Evolutionary conservation across 1,140 invertebrate genomes (phyloP).

Genomic region (Drosophila auraria): DNA sequence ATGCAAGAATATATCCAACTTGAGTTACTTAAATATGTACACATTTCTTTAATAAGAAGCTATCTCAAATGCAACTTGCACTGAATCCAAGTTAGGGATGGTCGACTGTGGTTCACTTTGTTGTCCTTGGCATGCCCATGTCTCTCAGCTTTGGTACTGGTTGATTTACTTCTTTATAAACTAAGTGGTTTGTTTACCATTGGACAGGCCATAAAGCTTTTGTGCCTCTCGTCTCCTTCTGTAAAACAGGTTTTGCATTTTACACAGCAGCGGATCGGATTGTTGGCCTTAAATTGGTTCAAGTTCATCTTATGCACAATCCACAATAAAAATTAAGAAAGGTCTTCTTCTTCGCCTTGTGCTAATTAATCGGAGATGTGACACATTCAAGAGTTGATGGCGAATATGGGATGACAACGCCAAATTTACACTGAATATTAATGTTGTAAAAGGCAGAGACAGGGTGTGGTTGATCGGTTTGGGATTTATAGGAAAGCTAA

Average conservation of each 20-base stretch:
- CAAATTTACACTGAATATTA: slow-evolving; percentile 11
- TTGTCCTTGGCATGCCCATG: slow-evolving; percentile 65
- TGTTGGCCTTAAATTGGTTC: slow-evolving; percentile 68
- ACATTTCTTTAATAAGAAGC: not conserved
- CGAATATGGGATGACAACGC: slow-evolving; percentile 16
- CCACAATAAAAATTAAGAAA: slow-evolving; percentile 47
- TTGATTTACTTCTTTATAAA: slow-evolving; percentile 62
- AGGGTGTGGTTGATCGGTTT: not conserved
- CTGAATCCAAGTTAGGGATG: not conserved
- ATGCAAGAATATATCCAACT: not conserved
- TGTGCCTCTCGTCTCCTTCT: slow-evolving; percentile 51
- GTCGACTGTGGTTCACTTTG: slow-evolving; percentile 21
- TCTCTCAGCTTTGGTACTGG: slow-evolving; percentile 23
- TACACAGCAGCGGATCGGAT: slow-evolving; percentile 57
- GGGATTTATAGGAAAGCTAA: not conserved
- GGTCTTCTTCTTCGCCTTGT: slow-evolving; percentile 51
- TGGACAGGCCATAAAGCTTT: slow-evolving; percentile 51
- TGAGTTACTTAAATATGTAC: not conserved
- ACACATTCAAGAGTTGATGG: slow-evolving; percentile 42
- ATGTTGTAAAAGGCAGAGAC: slow-evolving; percentile 7
- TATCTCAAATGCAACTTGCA: not conserved
- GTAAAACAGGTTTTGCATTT: slow-evolving; percentile 76
- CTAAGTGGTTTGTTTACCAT: slow-evolving; percentile 72
- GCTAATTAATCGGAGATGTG: slow-evolving; percentile 65
- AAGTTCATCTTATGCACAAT: slow-evolving; percentile 78